phyloP scores from a whole-genome alignment of 1,140 invertebrate species.

The Agrypnia vestita region DNA sequence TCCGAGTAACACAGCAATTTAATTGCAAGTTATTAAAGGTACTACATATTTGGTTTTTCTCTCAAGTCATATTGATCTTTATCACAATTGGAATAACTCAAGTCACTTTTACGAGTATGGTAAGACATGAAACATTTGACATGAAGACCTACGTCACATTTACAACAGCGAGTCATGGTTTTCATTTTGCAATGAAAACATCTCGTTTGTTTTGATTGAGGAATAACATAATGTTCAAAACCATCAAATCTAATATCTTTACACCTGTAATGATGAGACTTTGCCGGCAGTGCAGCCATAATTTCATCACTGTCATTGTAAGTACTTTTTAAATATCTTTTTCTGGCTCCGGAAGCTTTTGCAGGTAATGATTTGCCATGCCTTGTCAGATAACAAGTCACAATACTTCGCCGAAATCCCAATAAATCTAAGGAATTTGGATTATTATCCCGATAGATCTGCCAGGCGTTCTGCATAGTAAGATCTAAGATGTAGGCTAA shows the following conservation, averaged over 20 bases:
- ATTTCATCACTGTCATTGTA: constrained; percentile 13
- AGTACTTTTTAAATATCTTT: constrained; percentile 27
- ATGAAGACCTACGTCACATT: constrained; percentile 60
- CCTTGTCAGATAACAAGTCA: constrained; percentile 51
- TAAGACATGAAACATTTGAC: constrained; percentile 58
- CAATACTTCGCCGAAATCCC: constrained; percentile 56
- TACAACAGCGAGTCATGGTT: constrained; percentile 55
- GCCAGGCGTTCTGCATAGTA: constrained; percentile 56
- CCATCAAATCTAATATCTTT: constrained; percentile 58
- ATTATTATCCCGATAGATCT: constrained; percentile 48
- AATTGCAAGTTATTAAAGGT: not conserved
- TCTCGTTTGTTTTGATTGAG: constrained; percentile 59
- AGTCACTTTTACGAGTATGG: constrained; percentile 30
- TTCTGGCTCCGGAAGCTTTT: constrained; percentile 20
- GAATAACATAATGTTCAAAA: constrained; percentile 57
- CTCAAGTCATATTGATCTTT: not conserved
- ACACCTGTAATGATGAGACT: constrained; percentile 41
- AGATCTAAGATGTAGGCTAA: constrained; percentile 55
- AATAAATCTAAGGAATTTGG: constrained; percentile 53
- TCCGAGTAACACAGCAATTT: too few species aligned
- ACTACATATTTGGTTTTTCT: constrained; percentile 16
- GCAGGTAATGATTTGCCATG: constrained; percentile 46
- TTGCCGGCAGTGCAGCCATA: constrained; percentile 2
- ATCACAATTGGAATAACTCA: not conserved
- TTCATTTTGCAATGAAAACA: constrained; percentile 60